Evolutionary conservation across 23 tunicate species (phyloP).

Genomic region (Ascidia mentula): DNA sequence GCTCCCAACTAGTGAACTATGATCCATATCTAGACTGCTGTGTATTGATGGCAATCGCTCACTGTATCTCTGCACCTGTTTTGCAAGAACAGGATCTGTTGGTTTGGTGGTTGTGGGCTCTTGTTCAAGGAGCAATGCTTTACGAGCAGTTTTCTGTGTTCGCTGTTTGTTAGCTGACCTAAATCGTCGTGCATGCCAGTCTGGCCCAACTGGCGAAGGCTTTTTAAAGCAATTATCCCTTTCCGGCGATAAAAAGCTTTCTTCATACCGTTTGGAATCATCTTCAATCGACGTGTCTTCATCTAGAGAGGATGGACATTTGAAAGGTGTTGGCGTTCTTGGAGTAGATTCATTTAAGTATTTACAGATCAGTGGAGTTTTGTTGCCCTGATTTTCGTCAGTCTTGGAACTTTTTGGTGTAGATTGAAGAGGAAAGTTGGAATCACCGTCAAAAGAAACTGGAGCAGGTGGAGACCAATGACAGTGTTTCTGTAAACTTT

Average conservation of each 20-base stretch:
- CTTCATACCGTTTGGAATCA: not conserved
- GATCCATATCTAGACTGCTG: constrained; percentile 1
- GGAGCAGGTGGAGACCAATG: not conserved
- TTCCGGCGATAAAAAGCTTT: not conserved
- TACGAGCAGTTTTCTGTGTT: constrained; percentile 35
- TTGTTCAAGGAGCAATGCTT: constrained; percentile 31
- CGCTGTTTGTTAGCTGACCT: not conserved
- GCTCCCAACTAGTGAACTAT: constrained; percentile 28
- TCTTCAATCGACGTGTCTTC: constrained; percentile 15
- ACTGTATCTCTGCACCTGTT: not conserved
- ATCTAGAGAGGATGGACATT: constrained; percentile 33
- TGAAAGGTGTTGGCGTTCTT: constrained; percentile 79
- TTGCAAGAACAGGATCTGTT: not conserved
- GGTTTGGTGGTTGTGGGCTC: not conserved
- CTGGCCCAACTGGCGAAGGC: constrained; percentile 16
- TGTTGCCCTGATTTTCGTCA: constrained; percentile 18
- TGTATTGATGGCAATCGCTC: not conserved
- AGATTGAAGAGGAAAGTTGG: constrained; percentile 19
- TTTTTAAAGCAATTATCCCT: constrained; percentile 15
- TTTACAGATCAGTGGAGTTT: constrained; percentile 56
- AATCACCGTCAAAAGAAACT: not conserved
- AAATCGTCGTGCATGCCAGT: not conserved
- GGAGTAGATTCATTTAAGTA: constrained; percentile 71
- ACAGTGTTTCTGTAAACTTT: constrained; percentile 13
- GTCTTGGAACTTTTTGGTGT: constrained; percentile 13